Percentiles rank a stretch among this genome's conserved stretches.
Evolutionary conservation across 2,113 vertebrate genomes (phyloP).

Genomic region (Manacus vitellinus): DNA sequence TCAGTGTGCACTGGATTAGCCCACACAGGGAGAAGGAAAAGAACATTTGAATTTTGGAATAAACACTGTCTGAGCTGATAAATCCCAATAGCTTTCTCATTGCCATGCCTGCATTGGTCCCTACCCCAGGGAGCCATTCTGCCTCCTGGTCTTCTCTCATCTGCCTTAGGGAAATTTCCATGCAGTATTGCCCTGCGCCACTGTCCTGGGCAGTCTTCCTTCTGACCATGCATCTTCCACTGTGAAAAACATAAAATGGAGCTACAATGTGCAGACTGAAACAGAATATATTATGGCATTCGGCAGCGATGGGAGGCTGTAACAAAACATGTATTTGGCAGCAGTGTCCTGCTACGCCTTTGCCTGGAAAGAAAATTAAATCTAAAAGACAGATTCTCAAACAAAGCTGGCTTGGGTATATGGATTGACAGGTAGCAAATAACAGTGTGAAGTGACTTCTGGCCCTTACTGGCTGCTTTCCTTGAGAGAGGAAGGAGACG

Average conservation of each 20-base stretch:
- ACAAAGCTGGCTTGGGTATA: neutral
- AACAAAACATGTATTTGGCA: neutral
- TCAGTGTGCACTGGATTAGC: fast-evolving
- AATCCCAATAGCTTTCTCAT: neutral
- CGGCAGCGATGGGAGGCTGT: neutral
- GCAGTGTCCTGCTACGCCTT: neutral
- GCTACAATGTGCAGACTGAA: neutral
- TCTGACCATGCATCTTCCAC: neutral
- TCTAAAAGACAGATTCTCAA: neutral
- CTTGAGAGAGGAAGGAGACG: neutral
- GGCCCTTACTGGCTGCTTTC: neutral
- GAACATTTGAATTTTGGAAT: neutral
- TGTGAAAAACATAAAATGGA: neutral
- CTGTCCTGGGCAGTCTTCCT: neutral
- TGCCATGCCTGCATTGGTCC: neutral
- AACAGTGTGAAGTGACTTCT: neutral
- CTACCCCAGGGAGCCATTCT: neutral
- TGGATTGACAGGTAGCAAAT: constrained; percentile 24
- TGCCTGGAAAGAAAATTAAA: neutral
- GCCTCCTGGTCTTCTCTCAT: neutral
- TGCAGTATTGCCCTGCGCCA: neutral
- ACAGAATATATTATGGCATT: neutral
- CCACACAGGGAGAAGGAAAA: neutral
- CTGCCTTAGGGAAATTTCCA: neutral
- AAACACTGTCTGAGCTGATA: neutral